Evolutionary conservation across 2,888 invertebrate species (phyloP), one percentile per base, ranked within the genome.

Genomic region (Cancer borealis): DNA sequence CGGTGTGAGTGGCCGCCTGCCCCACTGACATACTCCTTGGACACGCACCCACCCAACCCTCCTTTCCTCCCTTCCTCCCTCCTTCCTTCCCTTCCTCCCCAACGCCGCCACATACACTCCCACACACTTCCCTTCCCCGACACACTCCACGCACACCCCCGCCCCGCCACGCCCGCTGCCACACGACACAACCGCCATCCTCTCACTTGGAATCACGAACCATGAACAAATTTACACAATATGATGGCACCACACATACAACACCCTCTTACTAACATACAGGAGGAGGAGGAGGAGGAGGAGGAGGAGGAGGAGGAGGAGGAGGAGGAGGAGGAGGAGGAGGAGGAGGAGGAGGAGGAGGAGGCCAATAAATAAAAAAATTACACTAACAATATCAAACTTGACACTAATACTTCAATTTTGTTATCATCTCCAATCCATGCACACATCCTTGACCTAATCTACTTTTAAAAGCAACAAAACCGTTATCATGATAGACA

Each of bases 1-100:
- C 79, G 30, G 79, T 79, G 79, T 79, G 79, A 79, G 79, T 79
- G 79, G 79, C 79, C 79, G 79, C 79, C 79, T 79, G 79, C 30
- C 79, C 79, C 79, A 79, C 79, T 79, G 79, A 79, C 79, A 79
- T 21, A 79, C 79, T 79, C 66, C 66, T n/a, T 30, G 30, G 8
- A 30, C 30, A 26, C 79, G 30, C 79, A 26, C 79, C 79, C 79
- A 26, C 21, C n/a, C 73, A 21, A 26, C 73, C n/a, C 21, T 26
- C 73, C 66, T 6, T n/a, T n/a, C 21, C 66, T 21, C n/a, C 66
- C n/a, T 66, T 6, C n/a, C 66, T 66, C 73, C 8, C 2, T n/a
- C n/a, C 8, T n/a, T 79, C 79, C n/a, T n/a, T 73, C 73, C 21
- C 79, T 79, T 30, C 30, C 79, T 79, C 73, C 21, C 73, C 26